Evolutionary conservation across 2,888 invertebrate species (phyloP), one percentile per base, ranked within the genome.

Genomic region (Pyralis farinalis): DNA sequence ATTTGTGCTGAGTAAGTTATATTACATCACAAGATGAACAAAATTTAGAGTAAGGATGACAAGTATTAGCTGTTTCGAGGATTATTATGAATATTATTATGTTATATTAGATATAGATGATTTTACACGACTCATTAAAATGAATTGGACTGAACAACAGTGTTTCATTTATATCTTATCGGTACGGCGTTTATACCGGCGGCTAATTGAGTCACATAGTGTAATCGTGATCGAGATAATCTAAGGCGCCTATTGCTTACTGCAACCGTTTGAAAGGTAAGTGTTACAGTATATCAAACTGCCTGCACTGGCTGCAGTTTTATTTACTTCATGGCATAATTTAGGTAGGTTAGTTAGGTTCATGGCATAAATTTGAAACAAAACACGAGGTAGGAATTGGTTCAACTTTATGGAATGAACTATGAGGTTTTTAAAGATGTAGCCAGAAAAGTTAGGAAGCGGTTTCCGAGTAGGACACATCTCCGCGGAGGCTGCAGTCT

Each of bases 401-500:
- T n/a, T n/a, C n/a, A n/a, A n/a, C n/a, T n/a, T n/a, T n/a, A n/a
- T n/a, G n/a, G n/a, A n/a, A n/a, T n/a, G n/a, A n/a, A n/a, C n/a
- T n/a, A n/a, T n/a, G n/a, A n/a, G n/a, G n/a, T n/a, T n/a, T n/a
- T n/a, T n/a, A n/a, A n/a, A n/a, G 3, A 16, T 4, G 16, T 25
- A 25, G 25, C n/a, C 7, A 30, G 30, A 37, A n/a, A n/a, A 7
- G 21, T 33, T 53, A 59, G 72, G 72, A 71, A 70, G 56, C 53
- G 45, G 51, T 65, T 71, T 65, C 63, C 67, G 57, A 55, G 59
- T 55, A 55, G 52, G 61, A 61, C 58, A 56, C 55, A 51, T 58
- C 59, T 53, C 52, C 49, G 44, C 42, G 45, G 54, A 56, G 59
- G 52, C 59, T 57, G 61, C 44, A 37, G 29, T 30, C 41, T 42